Percentiles rank a stretch among this genome's conserved stretches.
phyloP scores from a whole-genome alignment of 2,797 vertebrate species.

The Smutsia temminckii region DNA sequence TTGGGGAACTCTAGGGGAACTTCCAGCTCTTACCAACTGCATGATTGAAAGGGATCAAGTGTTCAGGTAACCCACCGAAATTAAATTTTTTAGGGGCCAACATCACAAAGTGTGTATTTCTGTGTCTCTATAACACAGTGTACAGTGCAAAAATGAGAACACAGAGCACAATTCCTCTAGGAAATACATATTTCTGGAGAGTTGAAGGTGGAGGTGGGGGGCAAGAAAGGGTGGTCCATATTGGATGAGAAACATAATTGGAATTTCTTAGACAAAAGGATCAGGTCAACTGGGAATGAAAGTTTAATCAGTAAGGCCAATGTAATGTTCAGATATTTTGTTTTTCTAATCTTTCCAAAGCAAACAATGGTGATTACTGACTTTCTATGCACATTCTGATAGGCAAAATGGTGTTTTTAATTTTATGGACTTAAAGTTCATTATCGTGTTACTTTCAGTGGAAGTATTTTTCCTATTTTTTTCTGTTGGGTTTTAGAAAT shows the following conservation, averaged over 20 bases:
- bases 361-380: background rate
- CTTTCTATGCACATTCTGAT: conserved; percentile 16
- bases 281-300: background rate
- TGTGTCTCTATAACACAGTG: background rate
- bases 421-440: conserved; percentile 39
- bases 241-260: background rate
- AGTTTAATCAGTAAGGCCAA: conserved; percentile 20
- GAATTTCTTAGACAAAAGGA: background rate
- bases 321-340: background rate
- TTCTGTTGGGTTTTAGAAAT: conserved; percentile 12
- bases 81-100: background rate
- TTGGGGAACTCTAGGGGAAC: background rate
- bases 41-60: conserved; percentile 38
- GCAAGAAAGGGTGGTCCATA: background rate
- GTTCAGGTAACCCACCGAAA: background rate
- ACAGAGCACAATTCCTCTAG: background rate
- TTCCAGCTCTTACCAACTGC: conserved; percentile 33
- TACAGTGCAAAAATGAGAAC: background rate
- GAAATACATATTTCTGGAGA: background rate
- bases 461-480: background rate
- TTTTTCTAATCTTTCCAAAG: conserved; percentile 32
- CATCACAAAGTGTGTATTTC: background rate
- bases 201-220: background rate
- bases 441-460: conserved; percentile 11
- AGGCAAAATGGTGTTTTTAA: conserved; percentile 15